Base-by-base conservation (phyloP, 1,140 invertebrate genomes). In the Proctacanthus coquilletti region DNA sequence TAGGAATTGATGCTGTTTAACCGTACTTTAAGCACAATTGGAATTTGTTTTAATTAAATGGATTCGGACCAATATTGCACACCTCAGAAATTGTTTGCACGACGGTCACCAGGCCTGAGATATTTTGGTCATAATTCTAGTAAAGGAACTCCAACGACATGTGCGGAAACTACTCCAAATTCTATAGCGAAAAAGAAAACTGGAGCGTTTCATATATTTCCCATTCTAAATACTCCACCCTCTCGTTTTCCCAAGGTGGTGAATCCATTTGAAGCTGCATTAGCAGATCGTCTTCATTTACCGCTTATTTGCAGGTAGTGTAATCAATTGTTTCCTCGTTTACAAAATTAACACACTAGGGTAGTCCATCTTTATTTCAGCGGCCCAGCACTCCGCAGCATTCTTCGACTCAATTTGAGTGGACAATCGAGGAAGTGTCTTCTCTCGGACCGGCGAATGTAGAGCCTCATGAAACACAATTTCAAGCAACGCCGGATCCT, bases 361-460 rank as follows among this genome's bases (percentile, higher is more conserved):
- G 10, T 29, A 60, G 57, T 38, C 57, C 57, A 1, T 60, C 57
- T 5, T 41, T 60, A 1, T 60, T 60, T 39, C 43, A 53, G 43
- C 2, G 46, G 35, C 14, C 46, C 35, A n/a, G 35, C 5, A 60
- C 57, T 1, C 57, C 56, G 0, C 57, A 60, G 32, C 6, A 38
- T 4, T 55, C 53, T 17, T 68, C 66, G 17, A 58, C 64, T 4
- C 50, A 47, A 9, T 70, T 70, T 42, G 50, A 52, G 27, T 71
- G 68, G 68, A 69, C 56, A 3, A 64, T 71, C 10, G 69, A 71
- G 4, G 68, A 71, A 29, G 44, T 71, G 3, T 68, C 69, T 13
- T 46, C 46, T 3, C 51, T 70, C 11, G 53, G 64, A 36, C 69
- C 69, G n/a, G 66, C 59, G 1, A 60, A 64, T 46, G 64, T 71